Evolutionary conservation across 1,140 invertebrate species (phyloP), one percentile per base, ranked within the genome.

Genomic region (Papilio xuthus): DNA sequence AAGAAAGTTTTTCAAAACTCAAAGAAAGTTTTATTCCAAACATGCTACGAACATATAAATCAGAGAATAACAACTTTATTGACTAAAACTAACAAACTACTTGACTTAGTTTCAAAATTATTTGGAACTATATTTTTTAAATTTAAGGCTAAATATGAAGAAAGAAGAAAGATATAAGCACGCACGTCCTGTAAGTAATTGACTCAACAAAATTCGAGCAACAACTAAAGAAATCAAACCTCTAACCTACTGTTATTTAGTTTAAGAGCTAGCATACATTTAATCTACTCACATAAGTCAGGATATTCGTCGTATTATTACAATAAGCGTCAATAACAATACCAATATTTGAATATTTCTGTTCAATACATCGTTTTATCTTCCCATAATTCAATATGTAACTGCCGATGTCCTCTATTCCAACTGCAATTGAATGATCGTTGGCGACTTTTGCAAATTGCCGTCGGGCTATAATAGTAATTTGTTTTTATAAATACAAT

Each of bases 321-420:
- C 80, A 81, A 37, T 81, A 76, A 20, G 79, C 67, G 44, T 86
- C 81, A 9, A 87, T 56, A 3, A 86, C 20, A 12, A 89, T 63
- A 20, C 87, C 87, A 9, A 83, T 67, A 18, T 56, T 32, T 70
- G 63, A 67, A 23, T 47, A 37, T 42, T 47, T 42, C 63, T 78
- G 83, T 79, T 83, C 81, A 69, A 82, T 41, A 69, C 77, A 79
- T 32, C 42, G 37, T 28, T 73, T 47, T 10, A 73, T 28, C 10
- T 47, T 26, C 7, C 4, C 41, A 4, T 73, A 73, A 23, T 73
- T 10, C 4, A 50, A 15, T 26, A 0, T 4, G 1, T 73, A 8
- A 10, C 1, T 18, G 18, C 32, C 20, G 26, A 73, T 26, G 18
- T 47, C 23, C 20, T 26, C 42, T 73, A 23, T 28, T 23, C n/a